phyloP scores from a whole-genome alignment of 2,888 invertebrate genomes.

The Hecatera dysodea region DNA sequence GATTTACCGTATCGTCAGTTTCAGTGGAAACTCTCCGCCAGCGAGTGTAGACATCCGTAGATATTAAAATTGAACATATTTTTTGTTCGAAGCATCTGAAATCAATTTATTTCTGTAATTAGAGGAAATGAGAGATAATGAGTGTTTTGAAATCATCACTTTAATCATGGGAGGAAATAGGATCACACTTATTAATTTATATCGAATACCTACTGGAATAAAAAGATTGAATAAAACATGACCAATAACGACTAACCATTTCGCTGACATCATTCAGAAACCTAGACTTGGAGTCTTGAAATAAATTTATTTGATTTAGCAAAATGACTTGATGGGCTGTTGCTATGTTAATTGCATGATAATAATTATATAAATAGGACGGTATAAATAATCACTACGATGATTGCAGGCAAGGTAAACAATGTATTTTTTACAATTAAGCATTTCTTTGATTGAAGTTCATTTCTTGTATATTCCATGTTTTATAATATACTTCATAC shows the following conservation, averaged over 20 bases:
- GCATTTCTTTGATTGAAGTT: too few relatives aligned
- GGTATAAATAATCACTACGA: too few relatives aligned
- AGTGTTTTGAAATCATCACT: conserved; percentile 28
- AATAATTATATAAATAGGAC: too few relatives aligned
- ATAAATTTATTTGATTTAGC: too few relatives aligned
- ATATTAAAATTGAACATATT: conserved; percentile 61
- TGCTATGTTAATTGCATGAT: too few relatives aligned
- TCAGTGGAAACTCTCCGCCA: conserved; percentile 32
- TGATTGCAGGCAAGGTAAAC: too few relatives aligned
- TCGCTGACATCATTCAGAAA: neutral
- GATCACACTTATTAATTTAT: conserved; percentile 36
- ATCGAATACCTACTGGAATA: neutral
- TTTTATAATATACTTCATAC: too few relatives aligned
- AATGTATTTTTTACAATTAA: too few relatives aligned
- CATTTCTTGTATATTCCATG: too few relatives aligned
- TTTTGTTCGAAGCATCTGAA: conserved; percentile 55
- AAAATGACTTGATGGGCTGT: too few relatives aligned
- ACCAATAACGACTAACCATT: neutral
- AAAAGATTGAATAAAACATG: neutral
- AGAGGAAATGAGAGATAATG: conserved; percentile 64
- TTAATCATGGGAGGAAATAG: conserved; percentile 4
- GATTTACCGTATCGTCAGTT: neutral
- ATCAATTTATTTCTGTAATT: conserved; percentile 66
- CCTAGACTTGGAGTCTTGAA: too few relatives aligned
- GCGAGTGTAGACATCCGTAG: conserved; percentile 36